phyloP scores from a whole-genome alignment of 2,113 vertebrate genomes.

The Phalacrocorax carbo region DNA sequence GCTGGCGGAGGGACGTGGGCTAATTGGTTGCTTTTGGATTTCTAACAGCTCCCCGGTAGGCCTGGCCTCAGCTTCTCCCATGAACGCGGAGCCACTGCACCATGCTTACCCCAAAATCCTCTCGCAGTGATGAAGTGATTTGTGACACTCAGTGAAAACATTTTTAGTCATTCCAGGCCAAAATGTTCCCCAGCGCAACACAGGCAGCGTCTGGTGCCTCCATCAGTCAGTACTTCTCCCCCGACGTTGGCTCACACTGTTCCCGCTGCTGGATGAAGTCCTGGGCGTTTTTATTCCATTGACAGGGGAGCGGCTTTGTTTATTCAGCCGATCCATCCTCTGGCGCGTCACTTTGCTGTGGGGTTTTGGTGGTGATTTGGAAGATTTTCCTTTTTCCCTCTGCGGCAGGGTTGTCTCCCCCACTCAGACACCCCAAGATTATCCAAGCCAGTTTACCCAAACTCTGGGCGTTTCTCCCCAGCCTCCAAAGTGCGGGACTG shows the following conservation, averaged over 20 bases:
- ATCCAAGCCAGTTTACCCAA: neutral
- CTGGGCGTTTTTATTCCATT: neutral
- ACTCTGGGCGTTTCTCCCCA: neutral
- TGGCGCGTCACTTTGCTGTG: neutral
- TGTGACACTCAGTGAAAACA: neutral
- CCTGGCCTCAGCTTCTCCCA: neutral
- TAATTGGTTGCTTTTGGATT: neutral
- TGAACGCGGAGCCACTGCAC: fast-evolving
- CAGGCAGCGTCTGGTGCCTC: neutral
- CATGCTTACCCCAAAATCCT: neutral
- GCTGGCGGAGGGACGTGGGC: neutral
- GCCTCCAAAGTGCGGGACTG: fast-evolving
- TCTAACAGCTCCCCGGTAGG: neutral
- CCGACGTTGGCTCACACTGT: fast-evolving
- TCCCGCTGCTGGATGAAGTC: neutral
- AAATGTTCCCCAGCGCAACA: neutral
- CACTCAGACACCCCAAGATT: neutral
- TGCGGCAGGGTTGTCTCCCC: neutral
- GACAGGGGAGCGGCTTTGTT: neutral
- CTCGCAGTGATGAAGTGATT: neutral
- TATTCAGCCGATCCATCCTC: neutral
- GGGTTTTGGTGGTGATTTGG: neutral
- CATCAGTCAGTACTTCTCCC: neutral
- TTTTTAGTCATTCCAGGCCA: neutral
- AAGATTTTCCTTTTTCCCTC: neutral